A percentile compares a stretch with the other conserved stretches of the same genome.
Evolutionary conservation across 2,113 vertebrate species (phyloP).

Genomic region (Gambusia affinis): DNA sequence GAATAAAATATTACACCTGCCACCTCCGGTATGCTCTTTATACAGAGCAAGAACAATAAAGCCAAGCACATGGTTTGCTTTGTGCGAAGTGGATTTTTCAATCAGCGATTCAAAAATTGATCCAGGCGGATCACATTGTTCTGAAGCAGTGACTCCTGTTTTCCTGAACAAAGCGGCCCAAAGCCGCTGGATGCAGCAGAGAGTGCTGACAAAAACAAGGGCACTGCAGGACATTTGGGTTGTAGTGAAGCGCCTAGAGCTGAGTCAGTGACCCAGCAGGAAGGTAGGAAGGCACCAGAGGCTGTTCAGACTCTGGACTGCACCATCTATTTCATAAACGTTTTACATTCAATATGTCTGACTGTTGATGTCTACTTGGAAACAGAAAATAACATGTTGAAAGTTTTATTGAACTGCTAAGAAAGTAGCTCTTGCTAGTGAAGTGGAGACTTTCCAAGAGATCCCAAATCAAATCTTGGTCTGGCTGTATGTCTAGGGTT

Average conservation of each 20-base stretch:
- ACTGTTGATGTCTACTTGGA: not conserved
- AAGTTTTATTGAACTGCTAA: not conserved
- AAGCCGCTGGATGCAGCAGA: conserved; percentile 40
- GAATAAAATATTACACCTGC: conserved; percentile 31
- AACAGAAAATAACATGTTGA: not conserved
- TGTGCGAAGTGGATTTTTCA: conserved; percentile 48
- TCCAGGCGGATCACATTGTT: conserved; percentile 67
- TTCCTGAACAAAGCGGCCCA: conserved; percentile 52
- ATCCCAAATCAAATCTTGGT: not conserved
- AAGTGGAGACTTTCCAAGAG: not conserved
- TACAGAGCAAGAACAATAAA: conserved; percentile 49
- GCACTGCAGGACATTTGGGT: conserved; percentile 45
- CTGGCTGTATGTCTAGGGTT: not conserved
- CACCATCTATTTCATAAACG: not conserved
- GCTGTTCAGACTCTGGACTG: conserved; percentile 5
- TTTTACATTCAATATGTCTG: not conserved
- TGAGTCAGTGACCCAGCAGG: conserved; percentile 39
- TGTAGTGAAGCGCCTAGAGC: conserved; percentile 42
- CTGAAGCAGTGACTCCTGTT: conserved; percentile 50
- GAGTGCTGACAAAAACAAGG: conserved; percentile 45
- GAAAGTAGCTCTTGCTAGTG: not conserved
- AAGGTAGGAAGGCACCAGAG: conserved; percentile 37
- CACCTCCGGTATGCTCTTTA: conserved; percentile 44
- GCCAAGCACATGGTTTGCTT: conserved; percentile 36
- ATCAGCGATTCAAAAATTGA: conserved; percentile 61